Evolutionary conservation across 2,113 vertebrate species (phyloP).

Genomic region (Delphinapterus leucas): DNA sequence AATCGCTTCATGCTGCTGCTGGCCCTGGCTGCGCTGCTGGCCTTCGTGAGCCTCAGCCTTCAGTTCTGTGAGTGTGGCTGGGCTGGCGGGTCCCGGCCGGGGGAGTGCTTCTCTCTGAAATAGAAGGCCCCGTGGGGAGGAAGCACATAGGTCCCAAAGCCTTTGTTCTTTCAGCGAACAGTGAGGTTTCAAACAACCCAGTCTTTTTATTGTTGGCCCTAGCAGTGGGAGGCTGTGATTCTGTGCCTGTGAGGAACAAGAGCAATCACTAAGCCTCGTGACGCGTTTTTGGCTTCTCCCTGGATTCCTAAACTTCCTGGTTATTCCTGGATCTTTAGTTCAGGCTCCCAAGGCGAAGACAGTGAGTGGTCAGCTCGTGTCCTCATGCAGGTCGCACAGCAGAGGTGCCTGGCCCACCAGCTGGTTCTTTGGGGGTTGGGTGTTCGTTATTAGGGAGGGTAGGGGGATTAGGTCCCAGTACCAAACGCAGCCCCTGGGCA

Average conservation of each 20-base stretch:
- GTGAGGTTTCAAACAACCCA: neutral
- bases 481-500: neutral
- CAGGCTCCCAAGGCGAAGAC: neutral
- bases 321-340: neutral
- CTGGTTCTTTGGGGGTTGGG: neutral
- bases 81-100: neutral
- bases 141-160: neutral
- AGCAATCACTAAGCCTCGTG: neutral
- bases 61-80: conserved; percentile 92
- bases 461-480: neutral
- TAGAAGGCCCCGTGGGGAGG: neutral
- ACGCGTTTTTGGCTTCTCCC: neutral
- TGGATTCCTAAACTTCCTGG: neutral
- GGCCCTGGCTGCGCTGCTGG: conserved; percentile 91
- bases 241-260: neutral
- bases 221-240: neutral
- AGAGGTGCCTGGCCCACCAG: neutral
- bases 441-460: neutral
- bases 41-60: conserved; percentile 94
- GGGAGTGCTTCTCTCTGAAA: neutral
- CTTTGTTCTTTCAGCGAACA: neutral
- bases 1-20: conserved; percentile 95
- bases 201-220: neutral
- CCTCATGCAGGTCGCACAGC: neutral
- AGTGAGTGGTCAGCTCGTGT: neutral